phyloP scores from a whole-genome alignment of 2,797 vertebrate species.

The Nothura maculosa region DNA sequence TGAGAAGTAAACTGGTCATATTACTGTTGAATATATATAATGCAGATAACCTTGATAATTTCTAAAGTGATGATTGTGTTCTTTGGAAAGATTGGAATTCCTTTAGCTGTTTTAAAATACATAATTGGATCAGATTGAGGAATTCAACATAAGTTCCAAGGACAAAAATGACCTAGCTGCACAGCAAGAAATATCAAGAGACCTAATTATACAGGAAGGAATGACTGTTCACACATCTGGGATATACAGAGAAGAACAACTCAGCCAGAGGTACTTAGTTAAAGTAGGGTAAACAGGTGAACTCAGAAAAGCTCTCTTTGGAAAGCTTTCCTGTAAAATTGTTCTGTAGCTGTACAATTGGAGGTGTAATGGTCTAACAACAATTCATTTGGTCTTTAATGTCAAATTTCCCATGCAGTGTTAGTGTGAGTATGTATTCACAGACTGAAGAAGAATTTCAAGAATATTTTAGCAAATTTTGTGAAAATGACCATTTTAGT shows the following conservation, averaged over 20 bases:
- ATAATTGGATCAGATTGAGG: not conserved
- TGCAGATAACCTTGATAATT: not conserved
- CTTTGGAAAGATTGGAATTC: not conserved
- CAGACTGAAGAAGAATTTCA: not conserved
- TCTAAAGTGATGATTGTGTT: not conserved
- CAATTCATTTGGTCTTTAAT: not conserved
- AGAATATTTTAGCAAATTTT: not conserved
- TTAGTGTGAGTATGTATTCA: not conserved
- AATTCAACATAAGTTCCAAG: not conserved
- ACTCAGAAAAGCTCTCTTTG: not conserved
- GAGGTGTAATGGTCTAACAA: not conserved
- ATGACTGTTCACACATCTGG: not conserved
- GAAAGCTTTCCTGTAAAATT: not conserved
- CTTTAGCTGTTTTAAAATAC: not conserved
- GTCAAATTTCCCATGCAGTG: not conserved
- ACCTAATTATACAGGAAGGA: not conserved
- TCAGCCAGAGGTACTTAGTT: not conserved
- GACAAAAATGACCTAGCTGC: not conserved
- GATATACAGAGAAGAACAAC: not conserved
- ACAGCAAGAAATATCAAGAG: not conserved
- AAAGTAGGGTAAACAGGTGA: not conserved
- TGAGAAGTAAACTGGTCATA: not conserved
- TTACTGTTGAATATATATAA: not conserved
- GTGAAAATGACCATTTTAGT: not conserved
- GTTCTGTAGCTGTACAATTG: not conserved